Percentiles rank a stretch among this genome's conserved stretches.
Evolutionary conservation across 2,888 invertebrate species (phyloP).

Genomic region (Lasioglossum pauxillum): DNA sequence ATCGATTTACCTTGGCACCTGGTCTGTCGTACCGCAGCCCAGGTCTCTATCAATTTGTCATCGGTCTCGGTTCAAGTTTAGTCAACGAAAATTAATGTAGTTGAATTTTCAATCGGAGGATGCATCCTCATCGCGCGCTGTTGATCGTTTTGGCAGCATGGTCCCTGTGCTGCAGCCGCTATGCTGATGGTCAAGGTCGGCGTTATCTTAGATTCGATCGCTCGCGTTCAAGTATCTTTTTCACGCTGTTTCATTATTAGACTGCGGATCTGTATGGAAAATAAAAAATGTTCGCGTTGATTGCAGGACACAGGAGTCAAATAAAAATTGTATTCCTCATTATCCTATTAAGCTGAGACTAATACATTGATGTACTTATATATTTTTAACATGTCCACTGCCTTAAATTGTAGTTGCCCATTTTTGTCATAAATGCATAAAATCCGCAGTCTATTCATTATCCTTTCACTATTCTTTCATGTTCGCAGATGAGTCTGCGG

Average conservation of each 20-base stretch:
- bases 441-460: too few relatives aligned
- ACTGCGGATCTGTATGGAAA: too few relatives aligned
- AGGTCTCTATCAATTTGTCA: background rate
- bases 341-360: too few relatives aligned
- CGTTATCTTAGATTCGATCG: background rate
- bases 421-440: too few relatives aligned
- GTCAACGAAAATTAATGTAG: background rate
- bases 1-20: slow-evolving; percentile 38
- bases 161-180: background rate
- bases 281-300: too few relatives aligned
- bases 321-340: too few relatives aligned
- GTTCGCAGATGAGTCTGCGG: slow-evolving; percentile 2
- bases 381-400: too few relatives aligned
- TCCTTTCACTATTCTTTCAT: background rate
- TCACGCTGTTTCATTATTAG: background rate
- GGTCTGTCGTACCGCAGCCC: background rate
- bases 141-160: background rate
- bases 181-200: slow-evolving; percentile 24
- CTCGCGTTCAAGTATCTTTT: background rate
- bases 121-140: slow-evolving; percentile 9
- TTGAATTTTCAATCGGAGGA: slow-evolving; percentile 1
- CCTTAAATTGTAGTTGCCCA: too few relatives aligned
- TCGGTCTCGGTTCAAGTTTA: background rate
- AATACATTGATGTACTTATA: too few relatives aligned
- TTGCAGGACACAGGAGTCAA: too few relatives aligned